Base-by-base conservation (phyloP, 2,797 vertebrate genomes). In the Sternarchorhynchus goeldii region DNA sequence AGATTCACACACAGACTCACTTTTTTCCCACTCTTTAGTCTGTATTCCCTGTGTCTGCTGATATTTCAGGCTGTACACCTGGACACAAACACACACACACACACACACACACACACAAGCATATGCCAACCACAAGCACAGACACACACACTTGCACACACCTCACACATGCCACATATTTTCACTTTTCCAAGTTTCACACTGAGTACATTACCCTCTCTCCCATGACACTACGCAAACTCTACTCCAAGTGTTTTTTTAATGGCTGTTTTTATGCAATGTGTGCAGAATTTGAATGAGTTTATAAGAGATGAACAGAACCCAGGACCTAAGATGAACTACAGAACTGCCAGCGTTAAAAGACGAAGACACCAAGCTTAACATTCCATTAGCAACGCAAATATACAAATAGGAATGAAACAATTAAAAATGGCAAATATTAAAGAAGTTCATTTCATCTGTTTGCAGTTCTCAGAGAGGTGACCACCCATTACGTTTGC, bases 171-270 rank as follows among this genome's bases (percentile, higher is more conserved):
- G 67, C 67, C 45, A 55, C 31, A 69, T 69, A 55, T 69, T 55
- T 69, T 69, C 67, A 69, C 45, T 69, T 69, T 50, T 34, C 65
- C 41, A 21, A 69, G 67, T 59, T 66, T 67, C 41, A n/a, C 36
- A 69, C 75, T 60, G 75, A n/a, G 55, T 53, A 21, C 39, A 77
- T 69, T 59, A 76, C 65, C 75, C 65, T 53, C 18, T 18, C 25
- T 69, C 45, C 67, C 67, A 31, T 69, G 67, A 69, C 67, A 69
- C 67, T 31, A 67, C 12, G 14, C 65, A 67, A 45, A 67, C 41
- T 50, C 66, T 7, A 53, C 63, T 39, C 66, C 50, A 12, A 18
- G 67, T 36, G 45, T 10, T 17, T 55, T 18, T 55, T 69, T 69
- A 69, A 69, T 32, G 67, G 65, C 39, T 53, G 65, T 41, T 12